These are phyloP conservation scores for Poeciliopsis paucimaculata DNA, from an alignment of 2,797 vertebrate species.

Conservation along the genomic window DNA sequence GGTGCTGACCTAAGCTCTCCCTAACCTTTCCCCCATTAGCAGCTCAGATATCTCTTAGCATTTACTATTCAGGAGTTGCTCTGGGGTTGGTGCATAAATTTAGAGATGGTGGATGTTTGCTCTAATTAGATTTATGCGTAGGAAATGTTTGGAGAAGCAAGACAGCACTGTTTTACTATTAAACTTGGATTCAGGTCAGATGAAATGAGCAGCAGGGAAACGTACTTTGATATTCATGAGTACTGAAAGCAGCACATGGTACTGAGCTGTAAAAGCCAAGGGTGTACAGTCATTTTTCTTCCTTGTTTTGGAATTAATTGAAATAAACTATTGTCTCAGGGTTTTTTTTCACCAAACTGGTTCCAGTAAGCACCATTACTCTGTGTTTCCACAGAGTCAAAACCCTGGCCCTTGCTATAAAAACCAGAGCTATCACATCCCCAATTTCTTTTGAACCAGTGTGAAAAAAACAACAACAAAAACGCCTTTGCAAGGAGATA, in stretches of 20 bases:
- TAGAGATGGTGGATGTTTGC: slow-evolving; percentile 69
- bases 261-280: slow-evolving; percentile 32
- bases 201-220: slow-evolving; percentile 63
- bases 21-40: slow-evolving; percentile 71
- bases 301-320: neutral
- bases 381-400: neutral
- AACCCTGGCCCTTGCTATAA: neutral
- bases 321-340: neutral
- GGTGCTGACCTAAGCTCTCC: slow-evolving; percentile 78
- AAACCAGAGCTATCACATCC: neutral
- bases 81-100: slow-evolving; percentile 69
- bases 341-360: neutral
- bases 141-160: slow-evolving; percentile 71
- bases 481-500: neutral
- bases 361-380: neutral
- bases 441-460: neutral
- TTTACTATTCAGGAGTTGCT: slow-evolving; percentile 67
- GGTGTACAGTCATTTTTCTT: neutral
- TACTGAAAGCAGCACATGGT: slow-evolving; percentile 58
- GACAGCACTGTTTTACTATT: slow-evolving; percentile 69
- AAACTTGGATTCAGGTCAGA: slow-evolving; percentile 68
- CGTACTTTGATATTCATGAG: slow-evolving; percentile 67
- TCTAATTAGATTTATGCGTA: slow-evolving; percentile 75
- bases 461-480: neutral
- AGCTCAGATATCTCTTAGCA: slow-evolving; percentile 68